Conservation (phyloP, 2,888 invertebrate genomes). For the Scaptomyza caliginosa region DNA sequence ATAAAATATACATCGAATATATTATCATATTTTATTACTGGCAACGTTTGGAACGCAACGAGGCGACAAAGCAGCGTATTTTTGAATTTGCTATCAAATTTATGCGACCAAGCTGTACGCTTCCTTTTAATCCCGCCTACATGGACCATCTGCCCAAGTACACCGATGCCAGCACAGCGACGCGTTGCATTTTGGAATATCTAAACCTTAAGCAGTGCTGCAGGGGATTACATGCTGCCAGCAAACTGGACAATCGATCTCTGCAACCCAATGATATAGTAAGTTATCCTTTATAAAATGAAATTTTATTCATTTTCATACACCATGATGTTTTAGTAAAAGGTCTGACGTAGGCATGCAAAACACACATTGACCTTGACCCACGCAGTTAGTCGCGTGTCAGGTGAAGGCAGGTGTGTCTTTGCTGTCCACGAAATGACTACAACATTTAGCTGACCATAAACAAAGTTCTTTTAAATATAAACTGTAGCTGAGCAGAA, state of each 20-base stretch:
- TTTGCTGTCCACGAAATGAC: slow-evolving; percentile 57
- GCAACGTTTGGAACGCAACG: slow-evolving; percentile 63
- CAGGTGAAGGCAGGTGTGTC: slow-evolving; percentile 14
- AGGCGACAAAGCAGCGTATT: slow-evolving; percentile 49
- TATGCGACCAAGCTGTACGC: slow-evolving; percentile 68
- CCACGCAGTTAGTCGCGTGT: slow-evolving; percentile 75
- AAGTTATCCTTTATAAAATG: slow-evolving; percentile 22
- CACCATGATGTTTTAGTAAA: slow-evolving; percentile 77
- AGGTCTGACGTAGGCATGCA: slow-evolving; percentile 71
- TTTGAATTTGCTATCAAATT: slow-evolving; percentile 67
- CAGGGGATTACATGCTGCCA: slow-evolving; percentile 52
- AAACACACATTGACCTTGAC: slow-evolving; percentile 11
- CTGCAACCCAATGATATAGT: slow-evolving; percentile 56
- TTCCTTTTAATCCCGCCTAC: slow-evolving; percentile 56
- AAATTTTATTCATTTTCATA: neutral
- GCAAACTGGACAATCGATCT: slow-evolving; percentile 58
- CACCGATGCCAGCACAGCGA: slow-evolving; percentile 51
- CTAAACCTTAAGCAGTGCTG: slow-evolving; percentile 53
- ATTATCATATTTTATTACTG: slow-evolving; percentile 75
- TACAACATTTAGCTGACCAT: slow-evolving; percentile 61
- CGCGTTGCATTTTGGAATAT: slow-evolving; percentile 65
- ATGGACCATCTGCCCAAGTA: slow-evolving; percentile 65
- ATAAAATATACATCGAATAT: slow-evolving; percentile 72
- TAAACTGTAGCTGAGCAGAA: neutral
- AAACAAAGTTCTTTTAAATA: neutral